Evolutionary conservation across 1,140 invertebrate genomes (phyloP), one percentile per base, ranked within the genome.

Genomic region (Heliconius hewitsoni): DNA sequence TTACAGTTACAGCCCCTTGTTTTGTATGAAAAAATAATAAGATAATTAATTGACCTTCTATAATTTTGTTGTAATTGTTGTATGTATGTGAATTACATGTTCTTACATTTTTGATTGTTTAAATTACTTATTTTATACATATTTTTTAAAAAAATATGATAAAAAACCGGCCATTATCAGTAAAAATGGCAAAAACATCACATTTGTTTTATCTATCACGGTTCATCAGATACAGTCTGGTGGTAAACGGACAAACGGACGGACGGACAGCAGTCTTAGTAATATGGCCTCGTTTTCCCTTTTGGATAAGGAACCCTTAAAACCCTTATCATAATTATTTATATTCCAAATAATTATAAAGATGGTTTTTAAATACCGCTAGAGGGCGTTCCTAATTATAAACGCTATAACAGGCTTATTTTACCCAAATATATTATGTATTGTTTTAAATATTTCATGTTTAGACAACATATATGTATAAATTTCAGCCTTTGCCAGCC

Each of bases 401-500:
- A 16, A 16, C 42, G 34, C 34, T 37, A 37, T 37, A 37, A 30
- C 5, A 66, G 5, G 3, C 27, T 30, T 30, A 66, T 13, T 66
- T 3, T 30, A 30, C 42, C 42, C 42, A 46, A 66, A 66, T 66
- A 66, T 66, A 66, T 60, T 23, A 60, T 60, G 8, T 60, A 23
- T 60, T 23, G 2, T 66, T 13, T 46, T 46, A 30, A 66, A 30
- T 66, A 30, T 66, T 66, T 4, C 13, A 66, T 66, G 9, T 66
- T 66, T 57, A 57, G 8, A 57, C n/a, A 23, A 57, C 60, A 30
- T n/a, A 66, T 23, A 16, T 30, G 27, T 66, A 66, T 66, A 39
- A 72, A 75, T 72, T 80, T 80, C 71, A 73, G 79, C 71, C 74
- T 46, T 73, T 42, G 19, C 37, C 52, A 76, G 66, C 46, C 16